These are phyloP conservation scores for Tenodera sinensis DNA, from an alignment of 2,888 invertebrate species.

Conservation along the genomic window DNA sequence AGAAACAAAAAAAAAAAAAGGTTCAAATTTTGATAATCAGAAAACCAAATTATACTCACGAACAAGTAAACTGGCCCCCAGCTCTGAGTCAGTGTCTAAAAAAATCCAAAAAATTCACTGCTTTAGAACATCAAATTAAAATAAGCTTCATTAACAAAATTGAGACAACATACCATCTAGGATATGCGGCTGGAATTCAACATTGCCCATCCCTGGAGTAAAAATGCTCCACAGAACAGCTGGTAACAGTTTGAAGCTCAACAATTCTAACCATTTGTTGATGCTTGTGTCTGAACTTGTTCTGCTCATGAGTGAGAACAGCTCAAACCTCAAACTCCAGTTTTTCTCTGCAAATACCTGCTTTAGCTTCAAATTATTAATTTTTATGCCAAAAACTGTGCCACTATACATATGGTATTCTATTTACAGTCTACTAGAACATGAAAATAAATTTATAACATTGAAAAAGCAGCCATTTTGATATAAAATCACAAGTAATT, in stretches of 20 bases:
- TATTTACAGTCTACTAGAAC: too few relatives aligned
- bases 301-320: too few relatives aligned
- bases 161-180: neutral
- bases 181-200: neutral
- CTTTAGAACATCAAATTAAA: slow-evolving; percentile 21
- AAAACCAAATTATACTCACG: slow-evolving; percentile 31
- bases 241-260: neutral
- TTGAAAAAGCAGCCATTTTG: too few relatives aligned
- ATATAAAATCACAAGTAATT: too few relatives aligned
- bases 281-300: too few relatives aligned
- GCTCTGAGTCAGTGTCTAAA: slow-evolving; percentile 33
- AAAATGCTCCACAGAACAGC: neutral
- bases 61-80: slow-evolving; percentile 33
- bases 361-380: too few relatives aligned
- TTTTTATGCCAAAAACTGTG: too few relatives aligned
- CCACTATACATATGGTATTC: too few relatives aligned
- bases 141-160: slow-evolving; percentile 4
- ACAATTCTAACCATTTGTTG: too few relatives aligned
- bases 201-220: slow-evolving; percentile 31
- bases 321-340: too few relatives aligned
- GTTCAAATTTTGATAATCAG: neutral
- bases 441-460: too few relatives aligned
- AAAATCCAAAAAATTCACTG: slow-evolving; percentile 33
- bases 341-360: too few relatives aligned
- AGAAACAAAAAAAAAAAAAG: neutral